Conservation (phyloP, 2,888 invertebrate species). For the Trichopria drosophilae region DNA sequence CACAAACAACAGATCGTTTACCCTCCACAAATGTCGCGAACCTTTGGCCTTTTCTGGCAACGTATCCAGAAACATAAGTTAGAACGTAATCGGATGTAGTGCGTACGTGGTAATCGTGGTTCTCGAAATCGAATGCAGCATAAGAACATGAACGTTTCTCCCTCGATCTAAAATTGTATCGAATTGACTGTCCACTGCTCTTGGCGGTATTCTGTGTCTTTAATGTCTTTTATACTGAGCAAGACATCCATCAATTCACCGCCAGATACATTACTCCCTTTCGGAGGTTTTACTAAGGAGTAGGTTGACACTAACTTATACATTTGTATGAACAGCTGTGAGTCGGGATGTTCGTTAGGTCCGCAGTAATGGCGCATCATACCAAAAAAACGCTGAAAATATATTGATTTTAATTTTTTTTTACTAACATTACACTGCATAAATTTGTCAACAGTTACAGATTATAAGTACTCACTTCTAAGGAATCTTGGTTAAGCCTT, state of each 20-base stretch:
- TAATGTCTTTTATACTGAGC: constrained; percentile 8
- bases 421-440: neutral
- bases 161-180: constrained; percentile 16
- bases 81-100: constrained; percentile 12
- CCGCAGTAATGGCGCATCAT: constrained; percentile 16
- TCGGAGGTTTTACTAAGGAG: constrained; percentile 7
- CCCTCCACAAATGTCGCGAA: constrained; percentile 1
- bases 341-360: constrained; percentile 14
- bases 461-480: no score
- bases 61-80: constrained; percentile 19
- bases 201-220: neutral
- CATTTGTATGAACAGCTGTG: constrained; percentile 7
- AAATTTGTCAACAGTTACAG: no score
- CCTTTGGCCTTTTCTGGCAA: constrained; percentile 10
- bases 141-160: neutral
- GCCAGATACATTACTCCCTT: constrained; percentile 8
- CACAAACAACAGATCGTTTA: neutral
- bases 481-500: constrained; percentile 7
- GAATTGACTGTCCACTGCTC: constrained; percentile 2
- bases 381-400: constrained; percentile 11
- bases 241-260: constrained; percentile 3
- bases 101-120: constrained; percentile 14
- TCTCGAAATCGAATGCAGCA: constrained; percentile 1
- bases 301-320: constrained; percentile 7
- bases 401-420: no score